Evolutionary conservation across 2,888 invertebrate species (phyloP), one percentile per base, ranked within the genome.

Genomic region (Leucoma salicis): DNA sequence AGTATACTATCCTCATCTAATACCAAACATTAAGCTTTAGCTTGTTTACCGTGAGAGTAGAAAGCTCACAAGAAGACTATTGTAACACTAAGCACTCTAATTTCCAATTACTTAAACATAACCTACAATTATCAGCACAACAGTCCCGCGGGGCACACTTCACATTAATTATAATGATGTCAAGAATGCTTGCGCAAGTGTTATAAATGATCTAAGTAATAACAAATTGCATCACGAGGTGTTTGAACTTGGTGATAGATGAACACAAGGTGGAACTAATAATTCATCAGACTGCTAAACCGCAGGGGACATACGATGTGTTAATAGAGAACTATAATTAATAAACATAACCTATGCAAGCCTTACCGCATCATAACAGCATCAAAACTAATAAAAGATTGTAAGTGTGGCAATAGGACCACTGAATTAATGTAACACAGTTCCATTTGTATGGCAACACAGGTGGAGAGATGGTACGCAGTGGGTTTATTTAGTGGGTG

Each of bases 181-280:
- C 69, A 60, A 64, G 55, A 39, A 34, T 40, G 18, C 43, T 62
- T 52, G 53, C 47, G 48, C 52, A 63, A 66, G 41, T 31, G 42
- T 63, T 47, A 61, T 46, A 59, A 66, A 66, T 69, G 66, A 57
- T 55, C 45, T 35, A 14, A 8, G 36, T 44, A 36, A 35, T 35
- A 40, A 54, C 40, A 36, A 55, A 63, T 63, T 47, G 50, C 45
- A 58, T 45, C 35, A 31, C 39, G 46, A 46, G 48, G 43, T 41
- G 21, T 5, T 7, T 8, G 21, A 35, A 21, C 21, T 3, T 5
- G 21, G 8, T 21, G 21, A 3, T 39, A 11, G n/a, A 3, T 7
- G 10, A 31, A 42, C 27, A 33, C 29, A 16, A 35, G 25, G 28
- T 11, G 11, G 31, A 32, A 16, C 21, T 36, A 33, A 41, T 13